A percentile compares a stretch with the other conserved stretches of the same genome.
These are phyloP conservation scores for Hetaerina titia DNA, from an alignment of 2,888 invertebrate genomes.

Conservation along the genomic window DNA sequence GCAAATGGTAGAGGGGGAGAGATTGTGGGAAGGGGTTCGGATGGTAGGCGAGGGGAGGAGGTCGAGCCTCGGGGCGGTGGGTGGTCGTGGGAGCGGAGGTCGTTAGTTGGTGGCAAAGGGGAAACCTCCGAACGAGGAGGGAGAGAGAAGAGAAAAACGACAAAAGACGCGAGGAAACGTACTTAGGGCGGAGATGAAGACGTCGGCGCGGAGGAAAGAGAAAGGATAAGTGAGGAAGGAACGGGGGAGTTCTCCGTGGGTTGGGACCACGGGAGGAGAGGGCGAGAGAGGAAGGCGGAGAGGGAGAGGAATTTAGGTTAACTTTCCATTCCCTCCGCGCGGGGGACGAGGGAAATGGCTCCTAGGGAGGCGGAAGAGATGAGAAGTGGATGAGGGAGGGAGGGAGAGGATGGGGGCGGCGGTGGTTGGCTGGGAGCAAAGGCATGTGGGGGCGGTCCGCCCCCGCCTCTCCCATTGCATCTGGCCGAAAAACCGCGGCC, in stretches of 20 bases:
- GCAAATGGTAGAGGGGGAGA: too few relatives aligned
- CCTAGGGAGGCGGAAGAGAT: neutral
- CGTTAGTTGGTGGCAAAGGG: neutral
- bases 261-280: neutral
- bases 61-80: too few relatives aligned
- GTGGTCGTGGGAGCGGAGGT: too few relatives aligned
- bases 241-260: too few relatives aligned
- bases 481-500: too few relatives aligned
- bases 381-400: neutral
- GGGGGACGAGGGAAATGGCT: neutral
- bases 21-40: neutral
- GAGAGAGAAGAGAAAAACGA: too few relatives aligned
- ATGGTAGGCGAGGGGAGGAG: neutral
- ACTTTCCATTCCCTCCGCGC: conserved; percentile 19
- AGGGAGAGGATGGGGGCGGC: neutral
- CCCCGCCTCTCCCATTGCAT: too few relatives aligned
- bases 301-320: neutral
- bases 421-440: neutral
- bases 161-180: neutral
- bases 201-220: too few relatives aligned
- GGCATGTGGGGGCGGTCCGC: neutral
- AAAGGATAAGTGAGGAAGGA: too few relatives aligned
- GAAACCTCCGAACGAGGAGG: neutral
- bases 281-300: neutral
- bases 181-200: neutral